phyloP scores from a whole-genome alignment of 2,113 vertebrate genomes.

The Anolis carolinensis region DNA sequence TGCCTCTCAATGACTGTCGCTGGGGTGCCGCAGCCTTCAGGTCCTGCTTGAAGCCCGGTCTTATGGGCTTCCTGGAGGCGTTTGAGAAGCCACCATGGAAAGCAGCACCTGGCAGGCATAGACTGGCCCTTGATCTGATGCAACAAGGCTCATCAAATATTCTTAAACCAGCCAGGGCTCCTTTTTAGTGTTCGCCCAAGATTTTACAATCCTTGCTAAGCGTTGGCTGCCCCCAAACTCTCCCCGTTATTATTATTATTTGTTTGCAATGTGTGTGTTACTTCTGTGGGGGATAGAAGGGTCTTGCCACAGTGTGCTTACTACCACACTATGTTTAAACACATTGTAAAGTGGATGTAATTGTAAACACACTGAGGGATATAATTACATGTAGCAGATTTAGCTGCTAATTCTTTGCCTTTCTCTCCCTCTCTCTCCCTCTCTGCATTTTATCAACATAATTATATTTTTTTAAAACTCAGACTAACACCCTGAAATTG shows the following conservation, averaged over 20 bases:
- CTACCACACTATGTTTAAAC: conserved; percentile 77
- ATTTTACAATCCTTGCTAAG: conserved; percentile 70
- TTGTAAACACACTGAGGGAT: conserved; percentile 83
- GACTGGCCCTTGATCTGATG: neutral
- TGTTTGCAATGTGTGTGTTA: conserved; percentile 68
- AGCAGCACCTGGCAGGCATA: neutral
- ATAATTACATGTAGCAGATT: conserved; percentile 85
- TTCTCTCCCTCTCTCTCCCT: conserved; percentile 12
- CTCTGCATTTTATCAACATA: conserved; percentile 81
- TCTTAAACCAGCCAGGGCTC: neutral
- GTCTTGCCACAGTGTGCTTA: conserved; percentile 75
- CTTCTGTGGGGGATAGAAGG: neutral
- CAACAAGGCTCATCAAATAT: neutral
- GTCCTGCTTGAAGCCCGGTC: neutral
- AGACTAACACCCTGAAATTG: conserved; percentile 78
- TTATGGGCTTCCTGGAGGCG: neutral
- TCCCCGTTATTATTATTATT: conserved; percentile 59
- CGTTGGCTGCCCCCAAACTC: conserved; percentile 68
- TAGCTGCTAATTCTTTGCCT: conserved; percentile 81
- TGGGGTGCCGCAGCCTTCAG: neutral
- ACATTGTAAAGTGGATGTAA: conserved; percentile 82
- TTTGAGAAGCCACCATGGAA: no score
- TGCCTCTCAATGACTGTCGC: neutral
- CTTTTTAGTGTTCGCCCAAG: conserved; percentile 38
- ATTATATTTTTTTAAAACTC: conserved; percentile 78